Evolutionary conservation across 2,113 vertebrate species (phyloP).

Genomic region (Oreochromis spilurus): DNA sequence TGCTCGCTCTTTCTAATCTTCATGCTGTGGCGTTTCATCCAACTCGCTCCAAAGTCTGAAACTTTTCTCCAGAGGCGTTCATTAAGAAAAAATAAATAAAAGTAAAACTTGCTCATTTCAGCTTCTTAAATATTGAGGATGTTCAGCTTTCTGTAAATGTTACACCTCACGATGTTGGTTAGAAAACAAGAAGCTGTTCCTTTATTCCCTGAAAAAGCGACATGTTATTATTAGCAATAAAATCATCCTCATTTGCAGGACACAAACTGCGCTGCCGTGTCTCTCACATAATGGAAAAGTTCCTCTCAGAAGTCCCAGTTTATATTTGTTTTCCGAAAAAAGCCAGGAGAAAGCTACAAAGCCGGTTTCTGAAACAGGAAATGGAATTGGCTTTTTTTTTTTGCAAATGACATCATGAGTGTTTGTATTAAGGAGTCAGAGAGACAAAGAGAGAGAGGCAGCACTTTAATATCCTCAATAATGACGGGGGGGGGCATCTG

Average conservation of each 20-base stretch:
- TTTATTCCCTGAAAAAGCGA: neutral
- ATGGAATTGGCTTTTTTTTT: conserved; percentile 15
- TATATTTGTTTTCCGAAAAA: neutral
- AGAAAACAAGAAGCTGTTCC: fast-evolving
- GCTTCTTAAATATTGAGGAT: neutral
- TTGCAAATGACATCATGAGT: conserved; percentile 4
- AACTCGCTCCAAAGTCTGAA: neutral
- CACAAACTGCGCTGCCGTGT: neutral
- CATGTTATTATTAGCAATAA: neutral
- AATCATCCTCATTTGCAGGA: neutral
- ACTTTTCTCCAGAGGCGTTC: neutral
- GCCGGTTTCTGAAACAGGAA: conserved; percentile 19
- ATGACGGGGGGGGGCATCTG: conserved; percentile 32
- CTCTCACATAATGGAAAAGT: neutral
- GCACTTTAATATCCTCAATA: conserved; percentile 56
- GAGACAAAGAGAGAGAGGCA: neutral
- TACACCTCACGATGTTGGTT: neutral
- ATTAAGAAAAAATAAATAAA: neutral
- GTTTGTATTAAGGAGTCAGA: conserved; percentile 21
- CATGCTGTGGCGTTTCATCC: neutral
- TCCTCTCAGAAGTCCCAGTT: neutral
- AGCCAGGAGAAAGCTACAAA: neutral
- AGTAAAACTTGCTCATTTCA: neutral
- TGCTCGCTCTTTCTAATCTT: neutral
- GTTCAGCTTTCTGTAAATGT: neutral